A percentile compares a stretch with the other conserved stretches of the same genome.
Evolutionary conservation across 2,888 invertebrate species (phyloP).

Genomic region (Caenorhabditis uteleia): DNA sequence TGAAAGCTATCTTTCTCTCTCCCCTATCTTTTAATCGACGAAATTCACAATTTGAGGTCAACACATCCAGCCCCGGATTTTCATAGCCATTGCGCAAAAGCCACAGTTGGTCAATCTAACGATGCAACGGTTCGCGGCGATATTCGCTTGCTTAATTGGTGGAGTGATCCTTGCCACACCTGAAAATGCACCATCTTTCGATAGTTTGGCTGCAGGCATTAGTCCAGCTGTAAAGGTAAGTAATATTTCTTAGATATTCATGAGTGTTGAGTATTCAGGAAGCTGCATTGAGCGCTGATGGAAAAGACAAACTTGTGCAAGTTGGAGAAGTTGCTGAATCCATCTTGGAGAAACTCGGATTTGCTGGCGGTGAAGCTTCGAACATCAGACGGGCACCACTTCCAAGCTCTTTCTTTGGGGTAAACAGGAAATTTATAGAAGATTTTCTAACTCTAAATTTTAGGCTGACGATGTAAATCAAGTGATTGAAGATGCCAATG

Average conservation of each 20-base stretch:
- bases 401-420: slow-evolving; percentile 46
- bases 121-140: slow-evolving; percentile 33
- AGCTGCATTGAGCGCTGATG: slow-evolving; percentile 32
- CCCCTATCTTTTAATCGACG: too few species aligned
- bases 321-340: slow-evolving; percentile 64
- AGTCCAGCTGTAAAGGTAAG: slow-evolving; percentile 26
- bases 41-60: slow-evolving; percentile 39
- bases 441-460: slow-evolving; percentile 14
- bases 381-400: slow-evolving; percentile 44
- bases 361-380: slow-evolving; percentile 39
- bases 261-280: slow-evolving; percentile 9
- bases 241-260: neutral
- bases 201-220: slow-evolving; percentile 35
- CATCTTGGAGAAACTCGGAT: slow-evolving; percentile 64
- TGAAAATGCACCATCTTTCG: slow-evolving; percentile 34
- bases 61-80: slow-evolving; percentile 19
- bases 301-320: slow-evolving; percentile 40
- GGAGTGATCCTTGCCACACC: slow-evolving; percentile 24
- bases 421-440: neutral
- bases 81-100: slow-evolving; percentile 33
- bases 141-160: slow-evolving; percentile 32
- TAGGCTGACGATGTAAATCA: slow-evolving; percentile 64
- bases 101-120: slow-evolving; percentile 38
- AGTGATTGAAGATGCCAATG: slow-evolving; percentile 58
- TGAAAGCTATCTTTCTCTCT: too few species aligned